Base-by-base conservation (phyloP, 2,113 vertebrate genomes). In the Circaetus cinerascens region DNA sequence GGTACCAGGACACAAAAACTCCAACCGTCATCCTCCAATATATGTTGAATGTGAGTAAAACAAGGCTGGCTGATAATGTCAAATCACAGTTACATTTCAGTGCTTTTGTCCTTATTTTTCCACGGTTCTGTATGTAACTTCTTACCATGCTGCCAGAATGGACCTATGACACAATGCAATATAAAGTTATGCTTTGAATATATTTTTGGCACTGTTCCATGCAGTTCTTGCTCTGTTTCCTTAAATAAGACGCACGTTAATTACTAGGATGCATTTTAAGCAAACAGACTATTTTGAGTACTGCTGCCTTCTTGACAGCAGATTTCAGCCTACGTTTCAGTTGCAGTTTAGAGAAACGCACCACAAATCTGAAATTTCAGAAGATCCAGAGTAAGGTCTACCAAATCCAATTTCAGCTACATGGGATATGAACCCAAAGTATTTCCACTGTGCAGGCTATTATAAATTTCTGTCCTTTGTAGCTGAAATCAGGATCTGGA, bases 401-500 rank as follows among this genome's bases (percentile, higher is more conserved):
- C 41, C 22, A 86, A 72, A 57, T 64, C 43, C 10, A 45, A 14
- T 87, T 87, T 90, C 81, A 82, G 36, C 18, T 73, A 57, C 16
- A 6, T 6, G 38, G 32, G 23, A 69, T 79, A 50, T 29, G 55
- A 88, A 94, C 55, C 34, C 46, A 32, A 95, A 95, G 41, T 63
- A 85, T 91, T 88, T 85, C 34, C 51, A 76, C 32, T 14, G n/a
- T 62, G 45, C 21, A 75, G 83, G n/a, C 62, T 73, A 15, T 75
- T 86, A 91, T 6, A 50, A 79, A 94, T 91, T 92, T 66, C 79
- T 78, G 50, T 36, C 53, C 40, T 93, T 95, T 76, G 62, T 68
- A 78, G 81, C 62, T 94, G 77, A 88, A 93, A 69, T 67, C 74
- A 82, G 88, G 80, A 83, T 93, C 86, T 88, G 86, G 57, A 89